Base-by-base conservation (phyloP, 2,113 vertebrate genomes). In the Nipponia nippon region DNA sequence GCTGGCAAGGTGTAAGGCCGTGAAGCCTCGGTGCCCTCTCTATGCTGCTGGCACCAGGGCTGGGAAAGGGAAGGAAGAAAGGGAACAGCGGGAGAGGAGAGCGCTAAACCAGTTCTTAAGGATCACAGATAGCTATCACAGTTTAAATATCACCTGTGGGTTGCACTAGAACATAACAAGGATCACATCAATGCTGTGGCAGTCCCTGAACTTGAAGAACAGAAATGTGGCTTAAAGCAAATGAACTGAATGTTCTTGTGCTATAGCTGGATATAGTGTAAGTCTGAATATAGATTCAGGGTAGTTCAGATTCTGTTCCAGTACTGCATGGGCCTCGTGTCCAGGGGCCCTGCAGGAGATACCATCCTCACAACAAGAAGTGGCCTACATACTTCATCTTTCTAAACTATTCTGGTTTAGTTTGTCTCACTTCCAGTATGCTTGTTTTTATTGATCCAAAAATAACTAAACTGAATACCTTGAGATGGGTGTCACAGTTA, bases 71-170 rank as follows among this genome's bases (percentile, higher is more conserved):
- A n/a, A 17, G 42, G 52, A n/a, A 16, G 23, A 30, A 40, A 59
- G 38, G 44, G 53, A 73, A 2, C 10, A 3, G 7, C 2, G 19
- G 63, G 26, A 78, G 8, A n/a, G 19, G 26, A 50, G 29, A 72
- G 34, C 9, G 0, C 69, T 44, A 8, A 23, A 55, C 2, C 6
- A 8, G 29, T n/a, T 58, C n/a, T 47, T 89, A 58, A 11, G 7
- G 14, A 1, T 30, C 49, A 25, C 4, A 34, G 36, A 26, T 1
- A 19, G 21, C 7, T 27, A 42, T 0, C 18, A 3, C 2, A 0
- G 32, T 63, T 89, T 46, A 61, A 87, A 34, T 40, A 55, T 10
- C 38, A 26, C 56, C 65, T 47, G 56, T 0, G 0, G 29, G 20
- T 81, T 76, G 40, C 69, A 6, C 52, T n/a, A 15, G 18, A 11